Conservation (phyloP, 2,797 vertebrate genomes). For the Rhinoraja longicauda region DNA sequence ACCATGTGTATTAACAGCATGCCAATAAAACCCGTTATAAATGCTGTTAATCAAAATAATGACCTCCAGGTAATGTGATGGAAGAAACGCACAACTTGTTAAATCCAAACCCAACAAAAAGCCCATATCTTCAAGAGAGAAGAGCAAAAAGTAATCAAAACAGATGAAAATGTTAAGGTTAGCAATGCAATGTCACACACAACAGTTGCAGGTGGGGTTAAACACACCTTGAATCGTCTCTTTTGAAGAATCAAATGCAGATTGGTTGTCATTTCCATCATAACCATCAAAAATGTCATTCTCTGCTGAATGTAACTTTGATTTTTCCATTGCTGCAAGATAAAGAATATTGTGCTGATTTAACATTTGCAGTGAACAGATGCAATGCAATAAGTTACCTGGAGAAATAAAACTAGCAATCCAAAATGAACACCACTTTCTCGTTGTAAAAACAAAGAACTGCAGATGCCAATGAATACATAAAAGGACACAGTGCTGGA, state of each 20-base stretch:
- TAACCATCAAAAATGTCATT: neutral
- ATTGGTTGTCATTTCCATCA: neutral
- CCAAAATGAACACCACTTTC: neutral
- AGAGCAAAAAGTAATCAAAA: neutral
- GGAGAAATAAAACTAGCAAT: neutral
- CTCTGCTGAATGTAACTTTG: neutral
- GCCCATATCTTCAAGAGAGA: neutral
- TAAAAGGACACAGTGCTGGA: no score
- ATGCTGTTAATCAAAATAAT: neutral
- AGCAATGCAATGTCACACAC: neutral
- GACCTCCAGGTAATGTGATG: neutral
- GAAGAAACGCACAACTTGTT: neutral
- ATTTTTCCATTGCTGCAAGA: conserved; percentile 19
- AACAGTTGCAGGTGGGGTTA: neutral
- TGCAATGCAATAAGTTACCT: no score
- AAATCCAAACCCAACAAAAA: neutral
- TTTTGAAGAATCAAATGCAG: neutral
- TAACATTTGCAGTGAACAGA: no score
- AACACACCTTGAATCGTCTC: neutral
- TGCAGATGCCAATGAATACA: no score
- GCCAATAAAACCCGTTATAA: neutral
- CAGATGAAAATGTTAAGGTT: neutral
- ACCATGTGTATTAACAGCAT: neutral
- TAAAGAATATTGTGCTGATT: neutral
- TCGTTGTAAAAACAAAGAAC: neutral